A percentile compares a stretch with the other conserved stretches of the same genome.
Conservation (phyloP, 2,797 vertebrate genomes). For the Psittacula derbiana region DNA sequence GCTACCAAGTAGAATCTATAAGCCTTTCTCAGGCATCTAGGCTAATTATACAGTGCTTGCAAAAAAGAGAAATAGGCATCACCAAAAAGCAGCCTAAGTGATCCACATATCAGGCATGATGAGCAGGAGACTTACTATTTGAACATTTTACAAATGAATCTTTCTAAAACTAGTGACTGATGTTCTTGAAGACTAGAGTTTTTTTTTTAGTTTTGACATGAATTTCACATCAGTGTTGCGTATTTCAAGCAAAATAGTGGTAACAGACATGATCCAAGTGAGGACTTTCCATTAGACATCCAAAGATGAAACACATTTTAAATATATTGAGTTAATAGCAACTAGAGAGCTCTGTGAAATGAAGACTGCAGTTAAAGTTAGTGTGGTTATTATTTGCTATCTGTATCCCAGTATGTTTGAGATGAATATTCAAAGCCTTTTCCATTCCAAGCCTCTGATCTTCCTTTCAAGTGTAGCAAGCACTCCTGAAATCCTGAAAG, state of each 20-base stretch:
- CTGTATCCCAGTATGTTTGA: neutral
- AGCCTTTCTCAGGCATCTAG: neutral
- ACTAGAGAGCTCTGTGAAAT: neutral
- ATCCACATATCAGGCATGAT: neutral
- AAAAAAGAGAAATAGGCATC: neutral
- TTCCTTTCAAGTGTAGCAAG: neutral
- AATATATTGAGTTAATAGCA: neutral
- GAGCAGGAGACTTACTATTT: neutral
- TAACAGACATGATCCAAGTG: neutral
- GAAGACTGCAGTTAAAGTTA: neutral
- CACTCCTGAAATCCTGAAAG: neutral
- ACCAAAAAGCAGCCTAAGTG: neutral
- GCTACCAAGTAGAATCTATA: neutral
- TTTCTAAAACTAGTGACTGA: neutral
- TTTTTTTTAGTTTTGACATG: neutral
- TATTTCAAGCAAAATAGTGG: neutral
- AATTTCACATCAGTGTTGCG: neutral
- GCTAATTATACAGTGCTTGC: neutral
- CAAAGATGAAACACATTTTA: neutral
- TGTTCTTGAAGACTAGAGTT: neutral
- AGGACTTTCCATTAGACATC: neutral
- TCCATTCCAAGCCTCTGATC: neutral
- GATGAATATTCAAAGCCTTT: conserved; percentile 1
- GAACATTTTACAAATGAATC: neutral
- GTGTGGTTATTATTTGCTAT: neutral